These are phyloP conservation scores for Capreolus pygargus DNA, from an alignment of 2,113 vertebrate genomes.

Conservation along the genomic window DNA sequence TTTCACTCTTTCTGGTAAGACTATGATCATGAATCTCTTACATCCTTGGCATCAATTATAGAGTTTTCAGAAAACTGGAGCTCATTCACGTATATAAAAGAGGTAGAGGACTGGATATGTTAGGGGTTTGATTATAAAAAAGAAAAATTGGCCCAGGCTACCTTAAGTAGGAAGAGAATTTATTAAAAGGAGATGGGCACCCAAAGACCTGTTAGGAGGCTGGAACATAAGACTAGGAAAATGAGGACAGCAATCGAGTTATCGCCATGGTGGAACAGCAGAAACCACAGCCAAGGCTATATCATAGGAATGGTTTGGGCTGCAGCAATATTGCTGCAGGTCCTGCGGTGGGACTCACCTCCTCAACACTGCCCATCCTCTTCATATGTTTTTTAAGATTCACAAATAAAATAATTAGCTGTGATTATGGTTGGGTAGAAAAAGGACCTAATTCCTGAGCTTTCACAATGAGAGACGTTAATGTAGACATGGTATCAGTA, in stretches of 20 bases:
- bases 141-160: not conserved
- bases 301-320: too few relatives aligned
- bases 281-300: not conserved
- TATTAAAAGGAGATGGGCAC: not conserved
- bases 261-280: not conserved
- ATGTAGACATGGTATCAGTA: not conserved
- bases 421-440: not conserved
- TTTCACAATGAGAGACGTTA: not conserved
- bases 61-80: not conserved
- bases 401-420: not conserved
- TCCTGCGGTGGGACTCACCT: not conserved
- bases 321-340: fast-evolving
- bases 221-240: not conserved
- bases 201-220: not conserved
- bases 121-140: not conserved
- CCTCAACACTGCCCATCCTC: fast-evolving
- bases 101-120: not conserved
- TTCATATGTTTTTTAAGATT: not conserved
- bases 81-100: not conserved
- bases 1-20: not conserved
- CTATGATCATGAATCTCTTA: not conserved
- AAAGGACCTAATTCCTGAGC: not conserved
- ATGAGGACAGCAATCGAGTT: too few relatives aligned
- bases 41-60: not conserved
- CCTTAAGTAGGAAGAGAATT: not conserved